Evolutionary conservation across 2,113 vertebrate genomes (phyloP).

Genomic region (Serinus canaria): DNA sequence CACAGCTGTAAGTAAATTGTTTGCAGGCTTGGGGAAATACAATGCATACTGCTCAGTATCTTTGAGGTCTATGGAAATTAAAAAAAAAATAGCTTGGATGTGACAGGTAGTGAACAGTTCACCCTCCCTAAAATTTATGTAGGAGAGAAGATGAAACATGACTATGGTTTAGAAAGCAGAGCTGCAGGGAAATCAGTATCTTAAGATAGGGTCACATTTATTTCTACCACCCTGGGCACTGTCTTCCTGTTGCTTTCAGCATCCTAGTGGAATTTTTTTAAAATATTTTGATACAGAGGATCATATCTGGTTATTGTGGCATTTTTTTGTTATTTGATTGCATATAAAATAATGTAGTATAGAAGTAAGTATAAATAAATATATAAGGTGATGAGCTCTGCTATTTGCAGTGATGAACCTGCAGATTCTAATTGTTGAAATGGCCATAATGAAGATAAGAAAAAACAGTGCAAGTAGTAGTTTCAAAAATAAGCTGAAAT

Average conservation of each 20-base stretch:
- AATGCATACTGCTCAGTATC: background rate
- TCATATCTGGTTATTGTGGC: background rate
- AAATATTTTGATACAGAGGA: background rate
- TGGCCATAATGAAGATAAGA: background rate
- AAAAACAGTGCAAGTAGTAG: background rate
- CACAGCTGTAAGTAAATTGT: background rate
- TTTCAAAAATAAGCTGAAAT: background rate
- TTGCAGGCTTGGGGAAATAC: background rate
- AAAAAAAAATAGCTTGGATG: fast-evolving
- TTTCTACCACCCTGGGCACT: background rate
- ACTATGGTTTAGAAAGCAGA: background rate
- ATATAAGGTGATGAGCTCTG: background rate
- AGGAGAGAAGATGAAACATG: background rate
- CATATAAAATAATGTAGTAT: background rate
- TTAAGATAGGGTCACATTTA: background rate
- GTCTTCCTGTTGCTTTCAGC: background rate
- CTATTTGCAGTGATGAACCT: background rate
- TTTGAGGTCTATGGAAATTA: background rate
- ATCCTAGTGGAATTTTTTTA: background rate
- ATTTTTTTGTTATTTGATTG: background rate
- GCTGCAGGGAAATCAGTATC: background rate
- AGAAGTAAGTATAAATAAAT: background rate
- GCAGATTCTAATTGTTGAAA: background rate
- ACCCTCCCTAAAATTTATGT: background rate
- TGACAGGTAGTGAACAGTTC: background rate